These are phyloP conservation scores for Forbesichthys agassizii DNA, from an alignment of 2,113 vertebrate species.

Conservation along the genomic window DNA sequence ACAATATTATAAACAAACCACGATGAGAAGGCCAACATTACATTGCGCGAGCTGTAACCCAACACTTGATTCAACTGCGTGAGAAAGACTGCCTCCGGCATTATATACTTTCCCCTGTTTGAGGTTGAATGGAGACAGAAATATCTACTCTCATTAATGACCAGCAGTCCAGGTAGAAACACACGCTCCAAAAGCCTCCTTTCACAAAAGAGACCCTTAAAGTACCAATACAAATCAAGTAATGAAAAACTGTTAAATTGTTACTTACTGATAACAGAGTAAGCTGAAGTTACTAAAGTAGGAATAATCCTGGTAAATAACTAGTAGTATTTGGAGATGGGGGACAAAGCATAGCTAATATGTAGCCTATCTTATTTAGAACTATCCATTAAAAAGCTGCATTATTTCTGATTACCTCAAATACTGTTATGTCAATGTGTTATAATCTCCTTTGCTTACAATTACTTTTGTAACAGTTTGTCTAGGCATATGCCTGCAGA, in stretches of 20 bases:
- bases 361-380: no score
- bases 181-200: background rate
- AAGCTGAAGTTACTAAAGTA: background rate
- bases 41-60: slow-evolving; percentile 40
- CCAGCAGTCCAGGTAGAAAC: background rate
- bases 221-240: slow-evolving; percentile 5
- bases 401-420: no score
- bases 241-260: background rate
- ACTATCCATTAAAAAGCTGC: no score
- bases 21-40: slow-evolving; percentile 31
- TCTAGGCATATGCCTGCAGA: background rate
- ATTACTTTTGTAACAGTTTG: background rate
- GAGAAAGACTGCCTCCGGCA: slow-evolving; percentile 20
- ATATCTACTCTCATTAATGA: slow-evolving; percentile 46
- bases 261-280: slow-evolving; percentile 8
- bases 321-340: background rate
- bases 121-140: slow-evolving; percentile 24
- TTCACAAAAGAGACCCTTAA: slow-evolving; percentile 14
- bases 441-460: no score
- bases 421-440: no score
- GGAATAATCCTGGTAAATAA: background rate
- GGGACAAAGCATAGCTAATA: no score
- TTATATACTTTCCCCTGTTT: slow-evolving; percentile 50
- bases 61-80: slow-evolving; percentile 26
- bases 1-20: slow-evolving; percentile 6